These are phyloP conservation scores for Lasiurus borealis DNA, from an alignment of 2,113 vertebrate species.

Conservation along the genomic window DNA sequence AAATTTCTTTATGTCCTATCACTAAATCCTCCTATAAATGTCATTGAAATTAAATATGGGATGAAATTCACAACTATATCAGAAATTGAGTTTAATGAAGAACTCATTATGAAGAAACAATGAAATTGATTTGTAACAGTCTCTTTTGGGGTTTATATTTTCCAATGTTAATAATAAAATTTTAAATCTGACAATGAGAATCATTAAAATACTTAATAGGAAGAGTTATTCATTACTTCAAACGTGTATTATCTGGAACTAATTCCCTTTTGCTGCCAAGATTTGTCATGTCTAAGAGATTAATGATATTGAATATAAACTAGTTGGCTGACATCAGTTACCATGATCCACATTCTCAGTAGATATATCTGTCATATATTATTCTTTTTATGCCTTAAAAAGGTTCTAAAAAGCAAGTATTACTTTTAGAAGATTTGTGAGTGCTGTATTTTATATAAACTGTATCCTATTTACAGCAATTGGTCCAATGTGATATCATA, in stretches of 20 bases:
- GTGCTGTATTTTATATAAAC: not conserved
- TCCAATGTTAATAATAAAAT: constrained; percentile 88
- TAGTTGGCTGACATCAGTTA: constrained; percentile 79
- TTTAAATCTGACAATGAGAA: constrained; percentile 87
- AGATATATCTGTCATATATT: constrained; percentile 76
- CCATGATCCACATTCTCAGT: constrained; percentile 75
- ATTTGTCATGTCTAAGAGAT: constrained; percentile 87
- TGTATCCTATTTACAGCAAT: not conserved
- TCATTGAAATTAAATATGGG: constrained; percentile 84
- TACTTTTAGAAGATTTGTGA: not conserved
- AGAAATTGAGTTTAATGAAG: constrained; percentile 89
- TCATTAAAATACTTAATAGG: constrained; percentile 86
- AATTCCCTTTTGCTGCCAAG: constrained; percentile 84
- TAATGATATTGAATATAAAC: constrained; percentile 83
- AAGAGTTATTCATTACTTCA: constrained; percentile 86
- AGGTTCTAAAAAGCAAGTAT: not conserved
- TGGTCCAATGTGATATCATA: not conserved
- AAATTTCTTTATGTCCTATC: constrained; percentile 77
- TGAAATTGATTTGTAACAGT: constrained; percentile 89
- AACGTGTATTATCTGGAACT: constrained; percentile 86
- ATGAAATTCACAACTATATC: constrained; percentile 84
- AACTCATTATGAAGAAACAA: constrained; percentile 84
- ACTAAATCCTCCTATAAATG: constrained; percentile 82
- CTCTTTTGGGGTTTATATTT: constrained; percentile 83
- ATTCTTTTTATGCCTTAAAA: constrained; percentile 61